Percentiles rank a stretch among this genome's conserved stretches.
Evolutionary conservation across 2,113 vertebrate species (phyloP).

Genomic region (Heterotis niloticus): DNA sequence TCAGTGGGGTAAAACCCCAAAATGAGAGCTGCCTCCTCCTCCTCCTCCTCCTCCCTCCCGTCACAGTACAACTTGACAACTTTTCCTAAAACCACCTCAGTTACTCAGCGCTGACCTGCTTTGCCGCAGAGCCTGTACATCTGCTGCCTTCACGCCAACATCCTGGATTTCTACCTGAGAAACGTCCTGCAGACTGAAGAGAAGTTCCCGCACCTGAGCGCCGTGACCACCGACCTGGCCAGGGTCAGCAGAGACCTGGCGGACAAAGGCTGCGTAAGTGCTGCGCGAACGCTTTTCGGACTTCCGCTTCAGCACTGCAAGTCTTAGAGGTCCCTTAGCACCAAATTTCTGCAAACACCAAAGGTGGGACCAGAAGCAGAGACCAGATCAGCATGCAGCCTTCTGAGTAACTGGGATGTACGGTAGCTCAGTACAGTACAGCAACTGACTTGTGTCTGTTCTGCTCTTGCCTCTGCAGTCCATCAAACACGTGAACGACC

Average conservation of each 20-base stretch:
- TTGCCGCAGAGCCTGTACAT: constrained; percentile 50
- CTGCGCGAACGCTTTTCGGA: background rate
- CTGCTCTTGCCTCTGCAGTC: background rate
- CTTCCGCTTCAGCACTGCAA: background rate
- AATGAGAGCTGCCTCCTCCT: too few species aligned
- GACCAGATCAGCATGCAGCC: background rate
- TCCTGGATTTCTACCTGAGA: constrained; percentile 55
- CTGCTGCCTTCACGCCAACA: constrained; percentile 70
- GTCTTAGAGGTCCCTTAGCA: background rate
- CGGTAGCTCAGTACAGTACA: too few species aligned
- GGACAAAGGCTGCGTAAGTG: constrained; percentile 41
- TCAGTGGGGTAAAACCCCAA: background rate
- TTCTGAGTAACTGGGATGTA: too few species aligned
- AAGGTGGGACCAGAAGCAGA: too few species aligned
- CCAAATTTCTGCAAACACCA: too few species aligned
- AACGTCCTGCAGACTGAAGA: constrained; percentile 52
- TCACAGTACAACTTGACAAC: background rate
- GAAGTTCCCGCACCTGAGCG: constrained; percentile 34
- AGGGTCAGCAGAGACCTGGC: constrained; percentile 52
- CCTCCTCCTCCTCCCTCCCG: too few species aligned
- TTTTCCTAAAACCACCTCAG: background rate
- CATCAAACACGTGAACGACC: constrained; percentile 21
- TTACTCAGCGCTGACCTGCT: background rate
- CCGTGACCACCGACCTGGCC: constrained; percentile 59
- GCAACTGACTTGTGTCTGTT: background rate